phyloP scores from a whole-genome alignment of 2,113 vertebrate species.

The Lanius collurio region DNA sequence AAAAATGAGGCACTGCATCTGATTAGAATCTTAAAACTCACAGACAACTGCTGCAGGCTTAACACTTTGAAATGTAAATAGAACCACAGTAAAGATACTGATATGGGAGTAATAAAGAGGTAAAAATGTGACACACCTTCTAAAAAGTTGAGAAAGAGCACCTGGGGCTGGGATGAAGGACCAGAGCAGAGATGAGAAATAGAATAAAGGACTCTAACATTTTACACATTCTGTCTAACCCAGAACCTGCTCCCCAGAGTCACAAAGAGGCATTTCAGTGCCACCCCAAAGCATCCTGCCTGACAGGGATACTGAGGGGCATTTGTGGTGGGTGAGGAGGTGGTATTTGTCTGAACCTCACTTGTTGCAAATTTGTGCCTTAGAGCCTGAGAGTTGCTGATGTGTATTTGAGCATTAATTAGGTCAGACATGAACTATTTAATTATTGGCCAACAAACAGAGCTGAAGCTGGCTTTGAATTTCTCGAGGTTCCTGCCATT shows the following conservation, averaged over 20 bases:
- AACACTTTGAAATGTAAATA: background rate
- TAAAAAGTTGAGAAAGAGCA: background rate
- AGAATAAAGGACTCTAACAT: background rate
- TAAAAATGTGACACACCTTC: background rate
- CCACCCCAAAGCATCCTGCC: background rate
- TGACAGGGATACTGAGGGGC: background rate
- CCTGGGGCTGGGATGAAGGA: background rate
- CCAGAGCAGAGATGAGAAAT: background rate
- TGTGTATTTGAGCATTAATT: background rate
- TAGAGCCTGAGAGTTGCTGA: background rate
- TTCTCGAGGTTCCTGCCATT: background rate
- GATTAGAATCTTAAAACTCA: background rate
- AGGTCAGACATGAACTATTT: background rate
- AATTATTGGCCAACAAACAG: background rate
- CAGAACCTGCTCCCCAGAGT: background rate
- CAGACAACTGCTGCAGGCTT: background rate
- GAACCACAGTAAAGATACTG: background rate
- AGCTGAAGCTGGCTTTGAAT: background rate
- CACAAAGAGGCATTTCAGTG: background rate
- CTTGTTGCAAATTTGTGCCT: background rate
- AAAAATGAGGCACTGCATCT: background rate
- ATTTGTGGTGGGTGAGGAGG: background rate
- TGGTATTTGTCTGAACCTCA: background rate
- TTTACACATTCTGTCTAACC: background rate
- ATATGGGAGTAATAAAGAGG: background rate